These are phyloP conservation scores for Gallinago paraguaiae DNA, from an alignment of 2,113 vertebrate species.

Conservation along the genomic window DNA sequence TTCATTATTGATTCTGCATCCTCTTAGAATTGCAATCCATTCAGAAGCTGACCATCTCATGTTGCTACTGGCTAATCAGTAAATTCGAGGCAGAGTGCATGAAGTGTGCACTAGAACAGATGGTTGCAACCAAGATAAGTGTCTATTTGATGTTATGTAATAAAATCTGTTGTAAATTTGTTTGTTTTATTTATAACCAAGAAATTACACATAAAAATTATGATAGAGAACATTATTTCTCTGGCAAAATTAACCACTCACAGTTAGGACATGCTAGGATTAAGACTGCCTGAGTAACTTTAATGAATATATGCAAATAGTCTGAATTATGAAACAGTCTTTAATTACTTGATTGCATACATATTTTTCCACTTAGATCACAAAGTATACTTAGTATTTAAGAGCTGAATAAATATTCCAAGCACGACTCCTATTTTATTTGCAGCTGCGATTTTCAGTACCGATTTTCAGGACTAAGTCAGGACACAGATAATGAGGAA, in stretches of 20 bases:
- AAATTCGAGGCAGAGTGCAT: background rate
- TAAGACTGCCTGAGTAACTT: constrained; percentile 16
- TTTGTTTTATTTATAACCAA: background rate
- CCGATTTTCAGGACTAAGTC: background rate
- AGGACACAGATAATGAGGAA: background rate
- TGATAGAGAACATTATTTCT: background rate
- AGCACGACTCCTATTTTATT: constrained; percentile 4
- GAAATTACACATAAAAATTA: background rate
- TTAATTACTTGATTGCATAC: constrained; percentile 63
- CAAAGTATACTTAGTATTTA: constrained; percentile 21
- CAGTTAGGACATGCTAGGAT: background rate
- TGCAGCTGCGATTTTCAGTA: constrained; percentile 33
- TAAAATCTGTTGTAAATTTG: background rate
- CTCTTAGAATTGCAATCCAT: background rate
- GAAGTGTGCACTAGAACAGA: background rate
- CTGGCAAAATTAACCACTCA: constrained; percentile 15
- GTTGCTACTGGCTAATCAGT: background rate
- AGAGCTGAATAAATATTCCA: constrained; percentile 39
- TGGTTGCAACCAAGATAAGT: background rate
- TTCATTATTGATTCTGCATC: background rate
- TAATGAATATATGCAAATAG: background rate
- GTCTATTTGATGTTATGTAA: background rate
- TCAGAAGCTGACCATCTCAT: background rate
- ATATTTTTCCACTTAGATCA: constrained; percentile 49
- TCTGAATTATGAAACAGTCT: background rate